phyloP scores from a whole-genome alignment of 2,113 vertebrate genomes.

The Ivindomyrus marchei region DNA sequence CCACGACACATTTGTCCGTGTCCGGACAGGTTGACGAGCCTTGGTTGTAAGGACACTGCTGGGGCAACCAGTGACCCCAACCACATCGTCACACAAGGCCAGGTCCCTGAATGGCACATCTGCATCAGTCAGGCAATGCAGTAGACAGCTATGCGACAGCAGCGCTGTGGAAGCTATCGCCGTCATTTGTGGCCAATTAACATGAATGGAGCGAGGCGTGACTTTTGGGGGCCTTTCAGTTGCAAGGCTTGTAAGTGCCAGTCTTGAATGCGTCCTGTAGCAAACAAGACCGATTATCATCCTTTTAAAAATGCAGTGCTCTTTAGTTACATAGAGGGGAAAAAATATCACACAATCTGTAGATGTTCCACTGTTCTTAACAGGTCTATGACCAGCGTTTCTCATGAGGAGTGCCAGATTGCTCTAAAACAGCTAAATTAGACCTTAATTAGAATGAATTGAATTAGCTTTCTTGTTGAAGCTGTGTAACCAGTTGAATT shows the following conservation, averaged over 20 bases:
- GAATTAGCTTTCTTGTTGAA: slow-evolving; percentile 2
- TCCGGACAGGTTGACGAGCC: neutral
- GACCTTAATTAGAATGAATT: slow-evolving; percentile 14
- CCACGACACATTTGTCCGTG: neutral
- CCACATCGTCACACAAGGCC: neutral
- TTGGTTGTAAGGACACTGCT: neutral
- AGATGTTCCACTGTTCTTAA: neutral
- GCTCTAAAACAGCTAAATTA: slow-evolving; percentile 3
- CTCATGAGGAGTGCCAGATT: slow-evolving; percentile 20
- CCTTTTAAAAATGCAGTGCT: neutral
- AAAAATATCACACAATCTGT: neutral
- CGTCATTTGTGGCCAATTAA: neutral
- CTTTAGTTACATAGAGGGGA: neutral
- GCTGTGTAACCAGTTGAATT: neutral
- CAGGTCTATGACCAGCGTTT: neutral
- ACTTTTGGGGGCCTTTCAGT: neutral
- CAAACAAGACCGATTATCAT: neutral
- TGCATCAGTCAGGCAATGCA: neutral
- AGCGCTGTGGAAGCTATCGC: neutral
- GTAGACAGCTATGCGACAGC: neutral
- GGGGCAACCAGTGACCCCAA: neutral
- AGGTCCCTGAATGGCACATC: neutral
- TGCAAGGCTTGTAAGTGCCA: neutral
- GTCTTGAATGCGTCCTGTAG: neutral
- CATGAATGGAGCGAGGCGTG: neutral